Evolutionary conservation across 2,797 vertebrate species (phyloP), one percentile per base, ranked within the genome.

Genomic region (Pipistrellus pipistrellus): DNA sequence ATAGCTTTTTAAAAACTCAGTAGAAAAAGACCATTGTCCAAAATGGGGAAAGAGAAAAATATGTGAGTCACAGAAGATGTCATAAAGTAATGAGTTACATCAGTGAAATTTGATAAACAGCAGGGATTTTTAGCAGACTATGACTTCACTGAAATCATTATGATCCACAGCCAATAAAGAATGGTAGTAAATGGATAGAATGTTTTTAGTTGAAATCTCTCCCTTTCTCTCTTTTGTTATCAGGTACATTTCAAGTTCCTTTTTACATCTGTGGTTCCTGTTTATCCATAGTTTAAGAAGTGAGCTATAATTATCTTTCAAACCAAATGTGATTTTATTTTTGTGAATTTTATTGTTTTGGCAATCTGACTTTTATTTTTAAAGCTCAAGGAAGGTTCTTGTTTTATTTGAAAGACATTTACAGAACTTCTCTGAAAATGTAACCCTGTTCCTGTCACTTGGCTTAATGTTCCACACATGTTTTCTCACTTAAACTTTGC

Each of bases 401-500:
- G 69, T 69, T 96, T 97, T 97, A 97, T 93, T 97, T 93, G 95
- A 97, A 95, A 96, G 46, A 35, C 76, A 88, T 94, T 2, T 3
- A 93, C 8, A 92, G 94, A 97, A 32, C 66, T 85, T 94, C 96
- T 97, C 97, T 97, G 73, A 81, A 97, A 90, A 97, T 81, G 59
- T 88, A 92, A 25, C 80, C 90, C 94, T 78, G 21, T 97, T 98
- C 88, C 78, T 93, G 97, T 97, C 98, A 97, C 98, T 98, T 98
- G 98, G 96, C 97, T 95, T 98, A 98, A 98, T 97, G 96, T 59
- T 89, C 82, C 96, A 97, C 97, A 98, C 97, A 98, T 98, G 96
- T 98, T 98, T 98, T 98, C 97, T 97, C 97, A 96, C 97, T 98
- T 98, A 98, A 98, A 98, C 98, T 98, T 98, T 98, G 98, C 98